Evolutionary conservation across 2,888 invertebrate species (phyloP).

Genomic region (Rotaria sp.): DNA sequence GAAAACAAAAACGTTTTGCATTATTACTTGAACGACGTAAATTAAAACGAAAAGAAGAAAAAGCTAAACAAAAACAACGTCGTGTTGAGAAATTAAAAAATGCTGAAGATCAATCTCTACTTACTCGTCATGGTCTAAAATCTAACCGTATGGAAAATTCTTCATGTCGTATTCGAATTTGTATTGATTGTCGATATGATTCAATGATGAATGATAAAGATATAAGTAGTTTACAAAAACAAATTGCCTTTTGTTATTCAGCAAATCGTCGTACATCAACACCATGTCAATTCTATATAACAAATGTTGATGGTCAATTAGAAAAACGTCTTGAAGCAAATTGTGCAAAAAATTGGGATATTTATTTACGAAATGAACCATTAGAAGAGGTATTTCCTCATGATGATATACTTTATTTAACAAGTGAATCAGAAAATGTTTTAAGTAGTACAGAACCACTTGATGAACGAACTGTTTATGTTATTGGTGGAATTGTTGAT

Average conservation of each 20-base stretch:
- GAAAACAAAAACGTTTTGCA: constrained; percentile 33
- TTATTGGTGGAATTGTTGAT: constrained; percentile 94
- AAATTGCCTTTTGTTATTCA: constrained; percentile 68
- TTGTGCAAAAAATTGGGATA: constrained; percentile 58
- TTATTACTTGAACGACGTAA: constrained; percentile 23
- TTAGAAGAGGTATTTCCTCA: constrained; percentile 68
- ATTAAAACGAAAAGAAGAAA: constrained; percentile 30
- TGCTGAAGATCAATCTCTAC: background rate
- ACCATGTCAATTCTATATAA: constrained; percentile 72
- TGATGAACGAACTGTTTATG: constrained; percentile 72
- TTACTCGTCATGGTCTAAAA: constrained; percentile 27
- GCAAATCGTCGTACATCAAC: constrained; percentile 72
- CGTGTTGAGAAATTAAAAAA: constrained; percentile 19
- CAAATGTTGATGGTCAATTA: constrained; percentile 70
- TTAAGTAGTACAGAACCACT: constrained; percentile 62
- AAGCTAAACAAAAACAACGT: constrained; percentile 31
- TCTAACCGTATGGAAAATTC: constrained; percentile 51
- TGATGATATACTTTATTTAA: constrained; percentile 76
- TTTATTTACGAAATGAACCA: constrained; percentile 52
- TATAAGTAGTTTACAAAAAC: constrained; percentile 38
- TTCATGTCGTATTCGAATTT: constrained; percentile 66
- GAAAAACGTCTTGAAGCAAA: constrained; percentile 70
- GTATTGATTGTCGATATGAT: constrained; percentile 83
- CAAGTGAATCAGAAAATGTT: constrained; percentile 83
- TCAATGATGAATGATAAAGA: constrained; percentile 75